Evolutionary conservation across 2,113 vertebrate genomes (phyloP).

Genomic region (Aix galericulata): DNA sequence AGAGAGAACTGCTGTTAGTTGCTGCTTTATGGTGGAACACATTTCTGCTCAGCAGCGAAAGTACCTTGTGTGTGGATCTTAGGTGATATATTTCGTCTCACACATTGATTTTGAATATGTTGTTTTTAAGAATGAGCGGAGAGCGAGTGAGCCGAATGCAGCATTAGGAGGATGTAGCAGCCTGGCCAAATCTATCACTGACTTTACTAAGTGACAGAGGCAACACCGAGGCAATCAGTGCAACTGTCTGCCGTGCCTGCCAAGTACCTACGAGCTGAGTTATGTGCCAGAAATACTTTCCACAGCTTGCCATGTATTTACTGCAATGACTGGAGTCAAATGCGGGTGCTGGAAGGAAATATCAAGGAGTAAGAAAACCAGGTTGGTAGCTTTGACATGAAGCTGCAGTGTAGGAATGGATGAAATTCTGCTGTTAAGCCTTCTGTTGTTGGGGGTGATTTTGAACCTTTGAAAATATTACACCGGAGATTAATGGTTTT

Average conservation of each 20-base stretch:
- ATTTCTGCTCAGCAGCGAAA: not conserved
- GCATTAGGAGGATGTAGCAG: not conserved
- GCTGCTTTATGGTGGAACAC: not conserved
- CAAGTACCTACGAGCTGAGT: not conserved
- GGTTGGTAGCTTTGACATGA: not conserved
- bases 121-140: not conserved
- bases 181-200: not conserved
- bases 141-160: fast-evolving
- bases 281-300: not conserved
- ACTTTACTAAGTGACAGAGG: not conserved
- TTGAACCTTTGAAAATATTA: not conserved
- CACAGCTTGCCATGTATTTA: not conserved
- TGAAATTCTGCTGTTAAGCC: not conserved
- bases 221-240: not conserved
- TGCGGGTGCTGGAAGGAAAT: not conserved
- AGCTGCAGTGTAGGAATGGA: not conserved
- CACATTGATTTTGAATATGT: not conserved
- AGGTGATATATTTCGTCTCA: not conserved
- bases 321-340: not conserved
- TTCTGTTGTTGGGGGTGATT: not conserved
- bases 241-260: not conserved
- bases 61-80: not conserved
- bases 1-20: not conserved
- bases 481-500: not conserved
- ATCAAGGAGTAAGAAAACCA: not conserved